A percentile compares a stretch with the other conserved stretches of the same genome.
Conservation (phyloP, 2,113 vertebrate species). For the Lepus europaeus region DNA sequence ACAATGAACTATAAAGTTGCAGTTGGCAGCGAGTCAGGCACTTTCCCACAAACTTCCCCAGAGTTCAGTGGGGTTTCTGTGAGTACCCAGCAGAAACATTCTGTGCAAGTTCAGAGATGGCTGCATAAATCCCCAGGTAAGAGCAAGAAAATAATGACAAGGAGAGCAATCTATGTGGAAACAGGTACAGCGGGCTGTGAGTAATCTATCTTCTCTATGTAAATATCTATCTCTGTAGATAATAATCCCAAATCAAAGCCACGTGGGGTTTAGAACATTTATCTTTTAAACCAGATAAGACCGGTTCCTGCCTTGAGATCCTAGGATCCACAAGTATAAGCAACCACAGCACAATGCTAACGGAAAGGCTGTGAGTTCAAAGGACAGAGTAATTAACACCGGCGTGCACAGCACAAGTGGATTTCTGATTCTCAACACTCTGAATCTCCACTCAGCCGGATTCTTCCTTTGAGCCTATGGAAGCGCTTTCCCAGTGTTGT, state of each 20-base stretch:
- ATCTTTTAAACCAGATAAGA: slow-evolving; percentile 53
- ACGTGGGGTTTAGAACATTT: background rate
- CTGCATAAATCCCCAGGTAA: background rate
- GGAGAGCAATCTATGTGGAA: background rate
- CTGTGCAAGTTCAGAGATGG: background rate
- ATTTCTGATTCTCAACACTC: slow-evolving; percentile 69
- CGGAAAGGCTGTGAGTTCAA: slow-evolving; percentile 53
- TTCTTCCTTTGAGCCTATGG: slow-evolving; percentile 44
- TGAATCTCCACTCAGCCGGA: slow-evolving; percentile 24
- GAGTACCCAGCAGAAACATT: background rate
- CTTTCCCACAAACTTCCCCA: background rate
- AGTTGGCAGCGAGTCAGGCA: background rate
- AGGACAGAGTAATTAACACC: slow-evolving; percentile 62
- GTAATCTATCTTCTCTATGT: background rate
- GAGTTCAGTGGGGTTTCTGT: slow-evolving; percentile 18
- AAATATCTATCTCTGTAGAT: background rate
- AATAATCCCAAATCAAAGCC: slow-evolving; percentile 61
- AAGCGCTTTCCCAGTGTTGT: slow-evolving; percentile 62
- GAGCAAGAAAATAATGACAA: background rate
- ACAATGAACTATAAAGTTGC: background rate
- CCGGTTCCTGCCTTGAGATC: background rate
- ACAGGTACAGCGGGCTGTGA: background rate
- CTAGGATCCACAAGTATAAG: slow-evolving; percentile 3
- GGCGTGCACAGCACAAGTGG: slow-evolving; percentile 61
- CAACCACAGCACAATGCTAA: background rate